A percentile compares a stretch with the other conserved stretches of the same genome.
These are phyloP conservation scores for Eucidaris tribuloides DNA, from an alignment of 35 echinoderm and acorn worm species.

Conservation along the genomic window DNA sequence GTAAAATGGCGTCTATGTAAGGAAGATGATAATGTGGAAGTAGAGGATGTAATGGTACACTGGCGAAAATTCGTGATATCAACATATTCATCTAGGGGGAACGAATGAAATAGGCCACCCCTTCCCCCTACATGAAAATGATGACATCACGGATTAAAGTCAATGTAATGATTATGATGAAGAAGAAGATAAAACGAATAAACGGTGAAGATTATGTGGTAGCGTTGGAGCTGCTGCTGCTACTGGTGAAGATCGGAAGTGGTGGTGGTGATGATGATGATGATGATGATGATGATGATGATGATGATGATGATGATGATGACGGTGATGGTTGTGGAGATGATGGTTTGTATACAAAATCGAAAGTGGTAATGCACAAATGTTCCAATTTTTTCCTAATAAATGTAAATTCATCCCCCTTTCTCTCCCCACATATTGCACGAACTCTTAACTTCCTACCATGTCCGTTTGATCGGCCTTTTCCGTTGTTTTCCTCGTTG, in stretches of 20 bases:
- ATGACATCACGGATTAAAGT: too few relatives aligned
- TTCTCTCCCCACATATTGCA: background rate
- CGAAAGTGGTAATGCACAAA: background rate
- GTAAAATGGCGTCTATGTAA: background rate
- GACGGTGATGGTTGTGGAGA: too few relatives aligned
- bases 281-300: too few relatives aligned
- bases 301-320: too few relatives aligned
- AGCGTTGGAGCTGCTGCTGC: too few relatives aligned
- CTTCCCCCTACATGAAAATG: too few relatives aligned
- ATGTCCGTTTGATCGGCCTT: background rate
- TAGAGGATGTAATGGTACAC: background rate
- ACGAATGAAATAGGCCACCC: too few relatives aligned
- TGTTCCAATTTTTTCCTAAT: background rate
- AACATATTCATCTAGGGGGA: background rate
- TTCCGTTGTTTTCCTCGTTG: background rate
- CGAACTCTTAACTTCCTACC: background rate
- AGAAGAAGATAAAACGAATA: too few relatives aligned
- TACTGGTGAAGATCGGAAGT: too few relatives aligned
- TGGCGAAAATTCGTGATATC: background rate
- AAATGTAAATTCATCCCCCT: background rate
- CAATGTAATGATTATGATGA: too few relatives aligned
- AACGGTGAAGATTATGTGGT: too few relatives aligned
- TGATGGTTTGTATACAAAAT: background rate
- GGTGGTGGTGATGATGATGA: too few relatives aligned
- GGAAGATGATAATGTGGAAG: background rate